A percentile compares a stretch with the other conserved stretches of the same genome.
Conservation (phyloP, 2,888 invertebrate genomes). For the Pollenia angustigena region DNA sequence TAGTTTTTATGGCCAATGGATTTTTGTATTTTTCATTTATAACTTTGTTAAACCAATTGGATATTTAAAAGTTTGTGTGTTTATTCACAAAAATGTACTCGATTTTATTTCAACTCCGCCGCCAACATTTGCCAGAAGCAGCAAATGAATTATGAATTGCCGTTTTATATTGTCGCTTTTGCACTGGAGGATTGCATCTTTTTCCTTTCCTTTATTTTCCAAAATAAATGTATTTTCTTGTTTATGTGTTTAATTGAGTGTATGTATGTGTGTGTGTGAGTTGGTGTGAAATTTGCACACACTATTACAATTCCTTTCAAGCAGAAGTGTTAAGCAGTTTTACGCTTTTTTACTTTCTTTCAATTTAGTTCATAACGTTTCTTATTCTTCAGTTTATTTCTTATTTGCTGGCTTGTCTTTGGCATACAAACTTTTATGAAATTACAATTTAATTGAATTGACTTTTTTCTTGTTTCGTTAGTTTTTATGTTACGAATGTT, state of each 20-base stretch:
- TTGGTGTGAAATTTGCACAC: slow-evolving; percentile 61
- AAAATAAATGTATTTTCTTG: slow-evolving; percentile 12
- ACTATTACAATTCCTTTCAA: slow-evolving; percentile 61
- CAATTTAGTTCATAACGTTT: slow-evolving; percentile 41
- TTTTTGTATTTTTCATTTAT: slow-evolving; percentile 57
- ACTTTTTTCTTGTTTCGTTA: slow-evolving; percentile 51
- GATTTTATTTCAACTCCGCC: slow-evolving; percentile 65
- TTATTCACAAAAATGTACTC: slow-evolving; percentile 11
- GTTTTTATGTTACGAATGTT: slow-evolving; percentile 50
- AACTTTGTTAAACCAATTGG: slow-evolving; percentile 60
- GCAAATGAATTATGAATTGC: slow-evolving; percentile 73
- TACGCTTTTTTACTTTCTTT: slow-evolving; percentile 75
- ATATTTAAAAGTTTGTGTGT: slow-evolving; percentile 11
- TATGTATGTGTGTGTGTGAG: slow-evolving; percentile 14
- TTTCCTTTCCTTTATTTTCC: slow-evolving; percentile 33
- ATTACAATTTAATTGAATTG: slow-evolving; percentile 73
- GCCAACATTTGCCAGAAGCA: slow-evolving; percentile 68
- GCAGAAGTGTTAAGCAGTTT: slow-evolving; percentile 76
- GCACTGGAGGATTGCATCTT: slow-evolving; percentile 42
- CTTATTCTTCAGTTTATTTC: background rate
- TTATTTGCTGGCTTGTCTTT: slow-evolving; percentile 8
- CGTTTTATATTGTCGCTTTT: slow-evolving; percentile 64
- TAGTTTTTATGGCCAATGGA: slow-evolving; percentile 70
- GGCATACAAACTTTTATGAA: slow-evolving; percentile 52
- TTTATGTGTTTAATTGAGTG: background rate